Percentiles rank a stretch among this genome's conserved stretches.
phyloP scores from a whole-genome alignment of 2,888 invertebrate genomes.

The Lithodes maja region DNA sequence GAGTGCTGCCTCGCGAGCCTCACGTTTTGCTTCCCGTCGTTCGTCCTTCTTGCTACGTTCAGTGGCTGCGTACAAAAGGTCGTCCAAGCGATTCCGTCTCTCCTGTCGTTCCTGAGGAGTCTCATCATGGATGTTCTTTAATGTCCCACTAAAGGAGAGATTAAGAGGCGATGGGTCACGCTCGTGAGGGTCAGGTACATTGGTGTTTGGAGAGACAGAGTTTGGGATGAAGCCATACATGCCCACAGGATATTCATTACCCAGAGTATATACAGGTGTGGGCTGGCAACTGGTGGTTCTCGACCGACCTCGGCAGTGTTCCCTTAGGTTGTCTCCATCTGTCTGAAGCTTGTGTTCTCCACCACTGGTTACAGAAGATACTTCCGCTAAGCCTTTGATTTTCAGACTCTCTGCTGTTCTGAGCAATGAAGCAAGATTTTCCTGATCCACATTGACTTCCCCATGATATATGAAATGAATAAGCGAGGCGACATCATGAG shows the following conservation, averaged over 20 bases:
- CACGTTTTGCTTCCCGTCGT: constrained; percentile 55
- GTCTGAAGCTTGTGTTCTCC: constrained; percentile 44
- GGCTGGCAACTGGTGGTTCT: constrained; percentile 37
- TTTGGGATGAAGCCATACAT: constrained; percentile 58
- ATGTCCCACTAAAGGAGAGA: constrained; percentile 56
- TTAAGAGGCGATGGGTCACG: constrained; percentile 64
- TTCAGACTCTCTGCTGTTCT: constrained; percentile 68
- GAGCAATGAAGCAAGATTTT: constrained; percentile 68
- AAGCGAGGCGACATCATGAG: constrained; percentile 67
- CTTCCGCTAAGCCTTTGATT: constrained; percentile 70
- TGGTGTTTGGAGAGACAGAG: constrained; percentile 46
- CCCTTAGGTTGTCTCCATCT: constrained; percentile 49
- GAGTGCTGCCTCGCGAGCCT: constrained; percentile 63
- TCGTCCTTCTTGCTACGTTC: constrained; percentile 66
- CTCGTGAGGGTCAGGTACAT: constrained; percentile 57
- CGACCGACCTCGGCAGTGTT: constrained; percentile 40
- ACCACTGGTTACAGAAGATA: constrained; percentile 61
- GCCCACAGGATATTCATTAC: constrained; percentile 51
- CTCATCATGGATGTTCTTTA: constrained; percentile 62
- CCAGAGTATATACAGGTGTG: constrained; percentile 45
- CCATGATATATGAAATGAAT: constrained; percentile 70
- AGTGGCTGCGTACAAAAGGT: constrained; percentile 61
- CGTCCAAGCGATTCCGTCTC: constrained; percentile 57
- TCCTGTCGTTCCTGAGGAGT: constrained; percentile 66
- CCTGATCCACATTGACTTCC: constrained; percentile 70